Percentiles rank a stretch among this genome's conserved stretches.
These are phyloP conservation scores for Muntiacus muntjak DNA, from an alignment of 2,113 vertebrate species.

Conservation along the genomic window DNA sequence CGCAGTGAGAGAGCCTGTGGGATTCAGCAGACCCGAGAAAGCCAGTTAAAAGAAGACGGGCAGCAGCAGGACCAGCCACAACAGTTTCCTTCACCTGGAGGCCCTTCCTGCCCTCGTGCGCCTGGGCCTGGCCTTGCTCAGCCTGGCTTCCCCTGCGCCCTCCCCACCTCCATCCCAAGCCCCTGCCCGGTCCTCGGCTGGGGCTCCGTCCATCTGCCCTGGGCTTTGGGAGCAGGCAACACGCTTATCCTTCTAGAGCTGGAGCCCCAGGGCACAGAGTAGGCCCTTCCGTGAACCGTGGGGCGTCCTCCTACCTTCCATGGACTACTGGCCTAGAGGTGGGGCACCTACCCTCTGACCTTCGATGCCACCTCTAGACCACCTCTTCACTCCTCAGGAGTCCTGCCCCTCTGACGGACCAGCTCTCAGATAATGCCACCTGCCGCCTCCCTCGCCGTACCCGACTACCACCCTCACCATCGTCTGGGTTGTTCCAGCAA, in stretches of 20 bases:
- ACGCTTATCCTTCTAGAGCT: too few relatives aligned
- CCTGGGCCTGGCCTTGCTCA: background rate
- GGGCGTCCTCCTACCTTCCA: too few relatives aligned
- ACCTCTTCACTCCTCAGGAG: background rate
- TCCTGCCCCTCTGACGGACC: accelerated
- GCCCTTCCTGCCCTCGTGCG: background rate
- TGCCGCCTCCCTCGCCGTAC: accelerated
- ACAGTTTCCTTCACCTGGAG: accelerated
- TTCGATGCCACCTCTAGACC: background rate
- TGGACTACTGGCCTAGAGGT: accelerated
- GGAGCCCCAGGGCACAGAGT: background rate
- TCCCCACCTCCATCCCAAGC: background rate
- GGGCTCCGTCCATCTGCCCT: background rate
- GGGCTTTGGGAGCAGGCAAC: background rate
- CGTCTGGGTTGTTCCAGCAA: background rate
- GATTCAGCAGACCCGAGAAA: accelerated
- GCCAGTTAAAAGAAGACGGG: background rate
- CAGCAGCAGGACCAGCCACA: background rate
- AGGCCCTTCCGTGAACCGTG: accelerated
- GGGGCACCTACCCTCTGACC: background rate
- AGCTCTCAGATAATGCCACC: accelerated
- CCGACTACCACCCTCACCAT: accelerated
- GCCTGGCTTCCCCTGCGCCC: background rate
- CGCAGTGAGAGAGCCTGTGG: accelerated
- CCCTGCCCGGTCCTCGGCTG: background rate